These are phyloP conservation scores for Agrilus cyanescens DNA, from an alignment of 2,888 invertebrate species.

Conservation along the genomic window DNA sequence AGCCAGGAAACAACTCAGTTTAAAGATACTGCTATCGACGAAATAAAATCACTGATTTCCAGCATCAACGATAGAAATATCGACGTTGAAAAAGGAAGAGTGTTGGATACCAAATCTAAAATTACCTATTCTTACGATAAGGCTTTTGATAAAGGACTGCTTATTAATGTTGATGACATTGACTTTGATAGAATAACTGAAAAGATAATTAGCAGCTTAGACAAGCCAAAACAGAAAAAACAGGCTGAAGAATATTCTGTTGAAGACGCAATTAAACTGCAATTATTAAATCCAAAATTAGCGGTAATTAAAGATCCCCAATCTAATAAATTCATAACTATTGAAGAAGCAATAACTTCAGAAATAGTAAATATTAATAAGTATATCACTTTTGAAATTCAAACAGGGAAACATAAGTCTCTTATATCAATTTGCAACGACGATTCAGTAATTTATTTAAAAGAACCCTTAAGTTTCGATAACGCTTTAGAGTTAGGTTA, in stretches of 20 bases:
- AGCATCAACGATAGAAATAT: constrained; percentile 73
- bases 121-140: constrained; percentile 64
- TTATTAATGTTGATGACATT: constrained; percentile 64
- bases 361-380: constrained; percentile 56
- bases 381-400: constrained; percentile 60
- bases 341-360: constrained; percentile 52
- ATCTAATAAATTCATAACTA: constrained; percentile 61
- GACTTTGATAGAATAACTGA: constrained; percentile 39
- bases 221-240: constrained; percentile 30
- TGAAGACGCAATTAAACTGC: constrained; percentile 72
- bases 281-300: constrained; percentile 62
- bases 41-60: constrained; percentile 54
- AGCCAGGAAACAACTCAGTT: constrained; percentile 65
- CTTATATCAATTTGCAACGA: constrained; percentile 67
- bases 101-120: constrained; percentile 69
- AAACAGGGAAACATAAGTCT: constrained; percentile 49
- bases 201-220: constrained; percentile 23
- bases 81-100: constrained; percentile 60
- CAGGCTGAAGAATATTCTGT: constrained; percentile 59
- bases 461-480: constrained; percentile 67
- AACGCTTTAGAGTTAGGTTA: constrained; percentile 64
- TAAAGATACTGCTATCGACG: constrained; percentile 59
- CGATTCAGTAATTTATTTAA: constrained; percentile 56
- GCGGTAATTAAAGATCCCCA: constrained; percentile 70
- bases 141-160: constrained; percentile 63